Percentiles rank a stretch among this genome's conserved stretches.
Evolutionary conservation across 2,113 vertebrate species (phyloP).

Genomic region (Tylochromis polylepis): DNA sequence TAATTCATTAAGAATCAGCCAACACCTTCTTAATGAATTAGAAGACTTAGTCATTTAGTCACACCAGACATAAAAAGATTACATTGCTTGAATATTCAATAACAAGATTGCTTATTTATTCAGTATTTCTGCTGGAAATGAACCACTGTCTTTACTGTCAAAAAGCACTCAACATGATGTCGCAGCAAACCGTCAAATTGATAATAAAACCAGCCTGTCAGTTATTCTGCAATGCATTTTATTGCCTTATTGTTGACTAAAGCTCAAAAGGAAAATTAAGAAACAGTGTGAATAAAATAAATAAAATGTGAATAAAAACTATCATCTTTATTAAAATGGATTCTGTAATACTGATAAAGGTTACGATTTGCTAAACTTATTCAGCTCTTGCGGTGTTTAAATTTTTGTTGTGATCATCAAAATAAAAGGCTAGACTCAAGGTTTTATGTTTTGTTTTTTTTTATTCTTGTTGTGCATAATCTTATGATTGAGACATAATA

Average conservation of each 20-base stretch:
- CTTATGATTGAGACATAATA: background rate
- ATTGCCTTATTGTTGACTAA: background rate
- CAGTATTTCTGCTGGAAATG: background rate
- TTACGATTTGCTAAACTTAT: background rate
- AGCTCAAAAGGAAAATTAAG: background rate
- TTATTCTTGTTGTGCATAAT: background rate
- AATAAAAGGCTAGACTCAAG: conserved; percentile 24
- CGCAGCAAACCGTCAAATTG: conserved; percentile 14
- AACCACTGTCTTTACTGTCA: background rate
- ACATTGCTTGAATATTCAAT: conserved; percentile 28
- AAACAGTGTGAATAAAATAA: background rate
- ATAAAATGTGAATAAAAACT: background rate
- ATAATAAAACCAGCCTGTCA: conserved; percentile 8
- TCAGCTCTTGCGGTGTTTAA: conserved; percentile 1
- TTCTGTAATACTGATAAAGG: background rate
- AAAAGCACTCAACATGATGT: conserved; percentile 18
- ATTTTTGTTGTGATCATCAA: conserved; percentile 29
- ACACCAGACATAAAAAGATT: background rate
- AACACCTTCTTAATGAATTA: background rate
- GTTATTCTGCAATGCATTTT: background rate
- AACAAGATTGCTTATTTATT: conserved; percentile 23
- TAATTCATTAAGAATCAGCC: background rate
- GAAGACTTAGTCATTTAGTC: background rate
- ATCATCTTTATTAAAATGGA: background rate
- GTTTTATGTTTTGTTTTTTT: background rate